Evolutionary conservation across 2,113 vertebrate genomes (phyloP).

Genomic region (Orycteropus afer): DNA sequence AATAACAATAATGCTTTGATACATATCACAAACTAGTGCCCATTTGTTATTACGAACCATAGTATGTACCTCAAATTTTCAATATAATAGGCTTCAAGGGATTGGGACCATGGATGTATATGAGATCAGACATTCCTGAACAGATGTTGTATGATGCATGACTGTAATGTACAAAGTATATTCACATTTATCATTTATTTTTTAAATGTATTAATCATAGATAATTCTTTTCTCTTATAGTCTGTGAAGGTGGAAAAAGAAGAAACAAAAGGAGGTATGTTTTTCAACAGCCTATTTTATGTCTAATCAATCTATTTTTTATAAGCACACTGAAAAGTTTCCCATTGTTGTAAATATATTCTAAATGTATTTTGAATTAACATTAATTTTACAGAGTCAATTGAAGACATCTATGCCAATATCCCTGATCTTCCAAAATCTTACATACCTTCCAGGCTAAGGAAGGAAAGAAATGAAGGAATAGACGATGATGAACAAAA

Average conservation of each 20-base stretch:
- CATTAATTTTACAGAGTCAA: constrained; percentile 83
- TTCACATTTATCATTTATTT: constrained; percentile 26
- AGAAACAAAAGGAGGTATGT: constrained; percentile 90
- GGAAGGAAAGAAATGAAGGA: constrained; percentile 79
- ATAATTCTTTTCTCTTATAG: constrained; percentile 86
- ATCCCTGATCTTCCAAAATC: constrained; percentile 89
- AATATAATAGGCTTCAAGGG: background rate
- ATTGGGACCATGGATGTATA: background rate
- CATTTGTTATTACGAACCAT: background rate
- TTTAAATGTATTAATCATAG: constrained; percentile 68
- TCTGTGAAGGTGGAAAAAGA: constrained; percentile 90
- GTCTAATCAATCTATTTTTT: background rate
- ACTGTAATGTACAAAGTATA: constrained; percentile 2
- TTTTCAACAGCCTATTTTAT: constrained; percentile 27
- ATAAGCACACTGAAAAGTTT: constrained; percentile 20
- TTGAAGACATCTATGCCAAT: constrained; percentile 86
- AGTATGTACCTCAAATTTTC: background rate
- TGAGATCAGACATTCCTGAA: background rate
- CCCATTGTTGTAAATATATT: background rate
- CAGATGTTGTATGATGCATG: background rate
- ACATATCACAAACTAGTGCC: background rate
- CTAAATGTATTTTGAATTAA: constrained; percentile 56
- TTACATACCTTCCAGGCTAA: constrained; percentile 85
- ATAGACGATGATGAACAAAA: constrained; percentile 84
- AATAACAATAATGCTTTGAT: background rate